phyloP scores from a whole-genome alignment of 2,888 invertebrate genomes.

The Brassicogethes aeneus region DNA sequence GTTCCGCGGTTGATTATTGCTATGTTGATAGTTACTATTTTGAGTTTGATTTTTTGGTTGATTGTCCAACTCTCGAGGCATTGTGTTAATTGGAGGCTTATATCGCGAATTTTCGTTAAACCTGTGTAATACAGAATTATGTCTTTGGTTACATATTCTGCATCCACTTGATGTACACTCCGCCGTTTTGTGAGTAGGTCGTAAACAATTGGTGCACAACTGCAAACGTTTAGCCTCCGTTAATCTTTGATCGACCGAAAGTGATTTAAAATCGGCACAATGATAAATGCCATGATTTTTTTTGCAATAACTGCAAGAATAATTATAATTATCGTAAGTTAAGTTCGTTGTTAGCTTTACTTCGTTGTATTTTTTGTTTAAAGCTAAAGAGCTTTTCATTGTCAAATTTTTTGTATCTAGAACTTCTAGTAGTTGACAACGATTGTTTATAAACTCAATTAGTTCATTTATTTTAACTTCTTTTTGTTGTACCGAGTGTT shows the following conservation, averaged over 20 bases:
- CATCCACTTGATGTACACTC: constrained; percentile 3
- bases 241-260: neutral
- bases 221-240: neutral
- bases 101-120: neutral
- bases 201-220: constrained; percentile 4
- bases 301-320: constrained; percentile 2
- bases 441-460: constrained; percentile 2
- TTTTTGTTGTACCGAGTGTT: constrained; percentile 2
- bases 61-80: no score
- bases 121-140: constrained; percentile 3
- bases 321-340: neutral
- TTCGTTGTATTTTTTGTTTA: neutral
- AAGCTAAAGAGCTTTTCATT: constrained; percentile 1
- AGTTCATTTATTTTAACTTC: neutral
- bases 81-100: neutral
- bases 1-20: neutral
- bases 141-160: constrained; percentile 3
- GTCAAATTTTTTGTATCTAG: constrained; percentile 4
- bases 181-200: neutral
- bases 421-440: constrained; percentile 3
- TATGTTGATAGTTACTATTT: neutral
- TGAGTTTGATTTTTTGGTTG: neutral
- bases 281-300: constrained; percentile 4
- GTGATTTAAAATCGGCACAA: constrained; percentile 3
- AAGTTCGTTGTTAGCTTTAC: no score